Evolutionary conservation across 2,888 invertebrate genomes (phyloP), one percentile per base, ranked within the genome.

Genomic region (Latrodectus hesperus): DNA sequence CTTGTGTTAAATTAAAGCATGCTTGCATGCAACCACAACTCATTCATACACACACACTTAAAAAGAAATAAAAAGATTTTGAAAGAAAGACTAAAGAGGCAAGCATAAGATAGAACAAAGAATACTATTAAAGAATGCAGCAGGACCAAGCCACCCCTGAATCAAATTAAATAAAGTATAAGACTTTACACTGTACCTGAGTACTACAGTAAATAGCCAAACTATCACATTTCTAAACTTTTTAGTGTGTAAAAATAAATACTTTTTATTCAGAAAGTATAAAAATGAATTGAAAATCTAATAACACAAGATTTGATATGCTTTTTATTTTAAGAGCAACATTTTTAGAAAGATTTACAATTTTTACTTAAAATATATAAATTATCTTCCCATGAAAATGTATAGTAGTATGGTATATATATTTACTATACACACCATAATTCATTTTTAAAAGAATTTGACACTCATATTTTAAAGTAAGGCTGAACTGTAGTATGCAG

Each of bases 131-230:
- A 60, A 70, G 55, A 49, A 72, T 76, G 70, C 80, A 80, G 86
- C 86, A 80, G 76, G 79, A 22, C 72, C 38, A 72, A 86, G 80
- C 79, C 65, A 80, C 68, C 17, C 17, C 76, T 67, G n/a, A 22
- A 22, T 22, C 22, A 22, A 49, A 38, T 64, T 76, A 78, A 16
- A 77, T 22, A 70, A 10, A 78, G n/a, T n/a, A 60, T 10, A 10
- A 60, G 60, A 84, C 17, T 51, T 73, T 73, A 55, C 51, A 60
- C 6, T 60, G 60, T 60, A 60, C 12, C n/a, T 10, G 12, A 60
- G n/a, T 60, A 38, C 38, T 38, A 38, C 38, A 38, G 38, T 38
- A 38, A 38, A 38, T 38, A 38, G 38, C 38, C 38, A n/a, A 60
- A 60, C 60, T 16, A 60, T n/a, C 9, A 60, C 10, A 60, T 16